Conservation (phyloP, 2,113 vertebrate species). For the Carollia perspicillata region DNA sequence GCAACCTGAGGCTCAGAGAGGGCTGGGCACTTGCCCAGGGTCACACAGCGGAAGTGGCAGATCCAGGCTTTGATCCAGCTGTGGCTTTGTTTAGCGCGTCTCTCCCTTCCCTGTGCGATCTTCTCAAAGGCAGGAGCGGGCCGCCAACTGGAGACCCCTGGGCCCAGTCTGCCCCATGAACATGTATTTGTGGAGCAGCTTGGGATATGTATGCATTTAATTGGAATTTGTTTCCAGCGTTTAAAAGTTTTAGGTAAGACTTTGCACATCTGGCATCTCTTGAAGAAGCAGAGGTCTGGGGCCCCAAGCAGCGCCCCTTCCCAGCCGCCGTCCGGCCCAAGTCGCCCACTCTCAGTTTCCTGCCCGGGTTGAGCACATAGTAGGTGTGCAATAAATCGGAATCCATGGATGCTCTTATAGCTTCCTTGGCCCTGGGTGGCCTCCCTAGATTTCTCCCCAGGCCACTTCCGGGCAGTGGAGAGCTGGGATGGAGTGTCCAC, state of each 20-base stretch:
- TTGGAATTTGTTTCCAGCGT: neutral
- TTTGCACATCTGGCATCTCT: neutral
- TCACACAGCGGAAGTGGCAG: neutral
- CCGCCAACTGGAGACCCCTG: neutral
- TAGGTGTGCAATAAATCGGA: neutral
- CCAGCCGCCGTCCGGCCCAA: fast-evolving
- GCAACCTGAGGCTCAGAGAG: neutral
- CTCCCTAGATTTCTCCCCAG: neutral
- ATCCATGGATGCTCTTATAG: fast-evolving
- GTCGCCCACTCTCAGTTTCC: neutral
- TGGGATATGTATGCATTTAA: neutral
- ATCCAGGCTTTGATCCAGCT: neutral
- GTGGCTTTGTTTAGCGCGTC: neutral
- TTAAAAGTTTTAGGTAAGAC: neutral
- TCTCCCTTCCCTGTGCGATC: neutral
- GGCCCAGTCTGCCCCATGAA: neutral
- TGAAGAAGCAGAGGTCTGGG: neutral
- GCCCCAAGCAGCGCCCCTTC: neutral
- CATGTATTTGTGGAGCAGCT: neutral
- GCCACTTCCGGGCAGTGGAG: fast-evolving
- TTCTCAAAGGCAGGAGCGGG: neutral
- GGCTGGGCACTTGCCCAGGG: neutral
- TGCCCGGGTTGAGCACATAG: neutral
- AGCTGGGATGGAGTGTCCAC: fast-evolving
- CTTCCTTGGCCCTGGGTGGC: neutral